Evolutionary conservation across 37 sponge, comb jelly and placozoan genomes (phyloP).

Genomic region (Crambe crambe): DNA sequence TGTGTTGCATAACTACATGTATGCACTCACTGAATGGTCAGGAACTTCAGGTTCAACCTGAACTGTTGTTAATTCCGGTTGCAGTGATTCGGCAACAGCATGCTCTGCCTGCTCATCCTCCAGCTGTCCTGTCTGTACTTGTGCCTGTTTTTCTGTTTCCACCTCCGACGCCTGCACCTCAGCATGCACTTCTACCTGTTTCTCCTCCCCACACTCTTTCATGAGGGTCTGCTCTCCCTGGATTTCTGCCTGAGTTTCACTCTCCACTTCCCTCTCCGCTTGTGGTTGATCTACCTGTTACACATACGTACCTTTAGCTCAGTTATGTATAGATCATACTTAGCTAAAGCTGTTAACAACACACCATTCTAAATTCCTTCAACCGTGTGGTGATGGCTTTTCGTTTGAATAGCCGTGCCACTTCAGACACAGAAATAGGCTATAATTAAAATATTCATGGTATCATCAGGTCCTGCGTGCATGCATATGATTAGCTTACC

Average conservation of each 20-base stretch:
- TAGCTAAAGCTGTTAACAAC: no score
- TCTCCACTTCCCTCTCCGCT: not conserved
- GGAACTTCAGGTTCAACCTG: no score
- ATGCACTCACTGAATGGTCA: no score
- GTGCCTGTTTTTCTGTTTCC: not conserved
- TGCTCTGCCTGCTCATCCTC: no score
- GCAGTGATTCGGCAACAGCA: no score
- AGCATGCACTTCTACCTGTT: not conserved
- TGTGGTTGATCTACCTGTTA: not conserved
- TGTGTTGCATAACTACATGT: no score
- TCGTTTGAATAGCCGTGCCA: conserved; percentile 16
- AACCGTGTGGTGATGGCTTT: not conserved
- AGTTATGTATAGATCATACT: not conserved
- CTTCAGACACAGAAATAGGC: conserved; percentile 1
- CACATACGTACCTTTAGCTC: not conserved
- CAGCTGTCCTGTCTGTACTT: not conserved
- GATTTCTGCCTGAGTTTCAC: not conserved
- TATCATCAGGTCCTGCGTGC: not conserved
- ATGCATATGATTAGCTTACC: conserved; percentile 5
- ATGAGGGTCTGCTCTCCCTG: not conserved
- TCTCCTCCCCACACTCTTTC: not conserved
- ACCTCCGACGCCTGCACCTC: not conserved
- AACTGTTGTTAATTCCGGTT: no score
- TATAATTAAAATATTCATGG: not conserved
- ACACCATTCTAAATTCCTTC: not conserved